Evolutionary conservation across 2,797 vertebrate genomes (phyloP), one percentile per base, ranked within the genome.

Genomic region (Astyanax mexicanus): DNA sequence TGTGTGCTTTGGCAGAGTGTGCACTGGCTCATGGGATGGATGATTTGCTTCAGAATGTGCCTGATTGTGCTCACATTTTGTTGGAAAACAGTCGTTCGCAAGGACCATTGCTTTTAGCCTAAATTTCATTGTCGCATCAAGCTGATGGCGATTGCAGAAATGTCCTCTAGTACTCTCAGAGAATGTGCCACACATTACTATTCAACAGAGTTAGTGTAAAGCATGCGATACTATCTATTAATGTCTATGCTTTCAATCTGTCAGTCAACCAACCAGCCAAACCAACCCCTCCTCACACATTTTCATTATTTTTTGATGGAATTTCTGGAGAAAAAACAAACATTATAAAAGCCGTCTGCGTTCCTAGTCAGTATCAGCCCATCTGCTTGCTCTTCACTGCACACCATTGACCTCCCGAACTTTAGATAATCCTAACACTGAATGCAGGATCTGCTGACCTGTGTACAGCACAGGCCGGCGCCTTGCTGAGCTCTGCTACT

Each of bases 11-110:
- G 68, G 68, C 69, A 69, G 74, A 19, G 62, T 8, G 7, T 21
- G 5, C 5, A 54, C 66, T 52, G 57, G 68, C 68, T 78, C 74
- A 32, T 11, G 32, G 29, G 67, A 57, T 12, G 37, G 77, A 74
- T 66, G 73, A 81, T 67, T 84, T 82, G 80, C 79, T 19, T 77
- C 81, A 75, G 47, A 80, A 83, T 57, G 62, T 58, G 58, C 47
- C 51, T 57, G 66, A 69, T 69, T 79, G 58, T 47, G 47, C 66
- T 74, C 54, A 60, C 44, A 76, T 75, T 69, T 69, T 8, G 73
- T 72, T 69, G 68, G 54, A 51, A 68, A 74, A 57, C 27, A 68
- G 60, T 60, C 13, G 35, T 40, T 65, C 77, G 61, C 37, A n/a
- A 29, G 3, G 57, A 27, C 44, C 19, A 37, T 54, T 62, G 66